Conservation (phyloP, 2,888 invertebrate genomes). For the Cosmopolites sordidus region DNA sequence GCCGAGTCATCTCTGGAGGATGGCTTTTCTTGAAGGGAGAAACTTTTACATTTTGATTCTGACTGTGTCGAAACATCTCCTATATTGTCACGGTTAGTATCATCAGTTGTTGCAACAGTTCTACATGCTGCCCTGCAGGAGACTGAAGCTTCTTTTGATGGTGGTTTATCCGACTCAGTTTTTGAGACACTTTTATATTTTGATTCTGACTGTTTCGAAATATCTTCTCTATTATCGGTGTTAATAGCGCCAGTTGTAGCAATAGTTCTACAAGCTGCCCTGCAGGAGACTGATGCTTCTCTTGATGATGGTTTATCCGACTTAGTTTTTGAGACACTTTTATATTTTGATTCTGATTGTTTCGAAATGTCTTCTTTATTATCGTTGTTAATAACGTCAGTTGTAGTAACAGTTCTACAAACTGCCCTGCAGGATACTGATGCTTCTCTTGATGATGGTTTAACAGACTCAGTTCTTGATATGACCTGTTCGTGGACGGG, state of each 20-base stretch:
- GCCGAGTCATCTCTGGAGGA: conserved; percentile 21
- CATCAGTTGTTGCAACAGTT: conserved; percentile 1
- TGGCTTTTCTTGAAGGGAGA: conserved; percentile 15
- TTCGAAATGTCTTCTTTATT: no score
- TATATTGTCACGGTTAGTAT: neutral
- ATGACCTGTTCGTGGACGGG: neutral
- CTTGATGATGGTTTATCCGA: conserved; percentile 5
- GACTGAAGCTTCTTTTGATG: conserved; percentile 20
- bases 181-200: no score
- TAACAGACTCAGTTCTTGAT: no score
- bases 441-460: conserved; percentile 10
- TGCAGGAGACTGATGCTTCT: conserved; percentile 18
- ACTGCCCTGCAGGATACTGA: conserved; percentile 19
- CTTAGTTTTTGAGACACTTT: no score
- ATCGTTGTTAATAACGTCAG: no score
- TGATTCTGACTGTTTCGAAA: no score
- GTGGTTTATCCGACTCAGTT: no score
- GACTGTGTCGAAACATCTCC: conserved; percentile 7
- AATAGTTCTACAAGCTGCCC: conserved; percentile 19
- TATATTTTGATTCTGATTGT: no score
- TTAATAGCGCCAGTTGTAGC: no score
- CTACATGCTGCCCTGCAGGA: conserved; percentile 20
- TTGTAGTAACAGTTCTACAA: conserved; percentile 19
- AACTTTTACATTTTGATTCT: neutral
- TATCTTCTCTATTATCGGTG: no score